Evolutionary conservation across 2,113 vertebrate genomes (phyloP).

Genomic region (Malurus cyaneus): DNA sequence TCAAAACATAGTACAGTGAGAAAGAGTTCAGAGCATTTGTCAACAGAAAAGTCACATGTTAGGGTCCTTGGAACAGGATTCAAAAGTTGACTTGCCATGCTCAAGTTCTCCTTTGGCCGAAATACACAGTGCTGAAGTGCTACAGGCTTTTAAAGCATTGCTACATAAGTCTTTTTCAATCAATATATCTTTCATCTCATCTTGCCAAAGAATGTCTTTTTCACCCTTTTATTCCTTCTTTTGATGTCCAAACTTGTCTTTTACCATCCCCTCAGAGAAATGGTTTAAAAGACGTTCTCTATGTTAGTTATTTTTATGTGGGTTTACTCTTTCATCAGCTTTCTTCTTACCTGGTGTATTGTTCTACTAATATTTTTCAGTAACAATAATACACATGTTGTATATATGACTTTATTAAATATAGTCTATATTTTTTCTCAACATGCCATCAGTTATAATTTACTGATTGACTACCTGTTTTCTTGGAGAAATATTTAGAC

Average conservation of each 20-base stretch:
- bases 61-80: neutral
- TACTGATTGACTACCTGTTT: neutral
- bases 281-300: neutral
- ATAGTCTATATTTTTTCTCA: neutral
- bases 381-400: neutral
- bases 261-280: neutral
- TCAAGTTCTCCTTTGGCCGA: neutral
- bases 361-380: neutral
- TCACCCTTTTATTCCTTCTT: neutral
- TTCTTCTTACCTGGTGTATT: neutral
- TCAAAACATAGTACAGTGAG: neutral
- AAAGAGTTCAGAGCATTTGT: neutral
- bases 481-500: neutral
- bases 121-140: neutral
- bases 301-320: rapidly evolving
- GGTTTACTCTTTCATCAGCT: neutral
- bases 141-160: neutral
- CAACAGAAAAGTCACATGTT: neutral
- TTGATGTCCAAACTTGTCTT: neutral
- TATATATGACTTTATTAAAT: neutral
- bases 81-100: neutral
- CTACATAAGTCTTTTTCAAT: neutral
- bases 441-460: neutral
- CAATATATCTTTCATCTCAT: neutral
- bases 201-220: neutral